Evolutionary conservation across 2,113 vertebrate genomes (phyloP).

Genomic region (Caranx melampygus): DNA sequence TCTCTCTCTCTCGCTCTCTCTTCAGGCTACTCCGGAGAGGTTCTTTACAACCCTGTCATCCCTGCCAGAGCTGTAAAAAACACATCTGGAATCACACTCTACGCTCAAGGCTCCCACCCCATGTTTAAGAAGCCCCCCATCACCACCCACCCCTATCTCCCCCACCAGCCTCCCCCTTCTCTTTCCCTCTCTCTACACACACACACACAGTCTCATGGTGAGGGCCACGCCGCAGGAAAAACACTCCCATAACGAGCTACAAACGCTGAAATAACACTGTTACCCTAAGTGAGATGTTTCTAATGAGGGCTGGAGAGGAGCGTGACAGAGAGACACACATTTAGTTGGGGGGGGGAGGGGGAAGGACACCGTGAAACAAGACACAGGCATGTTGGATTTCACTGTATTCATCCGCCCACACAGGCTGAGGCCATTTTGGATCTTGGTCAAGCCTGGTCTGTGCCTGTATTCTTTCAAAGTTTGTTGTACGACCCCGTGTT

Average conservation of each 20-base stretch:
- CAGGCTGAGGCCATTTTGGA: conserved; percentile 73
- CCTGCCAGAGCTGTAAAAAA: conserved; percentile 82
- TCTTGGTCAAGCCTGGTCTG: conserved; percentile 51
- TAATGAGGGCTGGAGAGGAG: conserved; percentile 74
- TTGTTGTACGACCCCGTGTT: conserved; percentile 61
- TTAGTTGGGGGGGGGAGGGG: not conserved
- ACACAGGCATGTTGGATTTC: conserved; percentile 64
- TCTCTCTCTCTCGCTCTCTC: conserved; percentile 10
- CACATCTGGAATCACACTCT: conserved; percentile 87
- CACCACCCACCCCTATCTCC: conserved; percentile 9
- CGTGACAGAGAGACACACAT: conserved; percentile 50
- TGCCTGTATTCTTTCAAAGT: conserved; percentile 49
- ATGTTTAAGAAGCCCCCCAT: conserved; percentile 62
- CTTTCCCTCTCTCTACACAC: conserved; percentile 35
- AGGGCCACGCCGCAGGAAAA: conserved; percentile 74
- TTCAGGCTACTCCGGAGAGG: conserved; percentile 70
- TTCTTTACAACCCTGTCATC: conserved; percentile 81
- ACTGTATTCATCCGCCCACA: conserved; percentile 69
- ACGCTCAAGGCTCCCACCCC: conserved; percentile 60
- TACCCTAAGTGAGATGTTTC: conserved; percentile 80
- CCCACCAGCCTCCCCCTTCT: conserved; percentile 10
- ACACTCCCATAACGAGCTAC: conserved; percentile 79
- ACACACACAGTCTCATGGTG: conserved; percentile 36
- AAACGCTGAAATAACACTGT: conserved; percentile 82
- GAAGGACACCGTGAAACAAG: conserved; percentile 57